Base-by-base conservation (phyloP, 1,140 invertebrate genomes). In the Ceratosolen solmsi region DNA sequence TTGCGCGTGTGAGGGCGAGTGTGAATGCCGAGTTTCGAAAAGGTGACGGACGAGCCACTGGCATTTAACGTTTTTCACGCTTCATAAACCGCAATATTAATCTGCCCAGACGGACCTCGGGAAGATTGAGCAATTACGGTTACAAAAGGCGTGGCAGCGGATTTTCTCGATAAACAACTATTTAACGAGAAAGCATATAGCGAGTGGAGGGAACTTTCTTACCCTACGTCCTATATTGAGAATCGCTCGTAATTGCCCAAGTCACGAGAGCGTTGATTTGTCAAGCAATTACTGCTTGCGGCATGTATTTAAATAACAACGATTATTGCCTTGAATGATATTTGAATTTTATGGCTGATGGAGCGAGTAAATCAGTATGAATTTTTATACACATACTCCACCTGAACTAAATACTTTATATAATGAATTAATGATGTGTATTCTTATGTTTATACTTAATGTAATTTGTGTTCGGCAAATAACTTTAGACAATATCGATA, bases 61-160 rank as follows among this genome's bases (percentile, higher is more conserved):
- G 33, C 22, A n/a, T 36, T 70, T 79, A 70, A 79, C 76, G 63
- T 79, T 46, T 78, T 80, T 80, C 68, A 73, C 70, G 70, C 78
- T 46, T 80, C 78, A 80, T 80, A 73, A 60, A 46, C 38, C 70
- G 5, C 20, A 51, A 60, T 72, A 73, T 72, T 72, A 80, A 80
- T 72, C 78, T 49, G 70, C 46, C 56, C 68, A 56, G 51, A 41
- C 65, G 68, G 20, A 41, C 25, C 36, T 76, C 38, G 54, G 1
- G 54, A 22, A 20, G n/a, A 79, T 79, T 72, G 27, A 72, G 65
- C 68, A 58, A 72, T 72, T 79, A 68, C 41, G 41, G 60, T 20
- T 30, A 51, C 68, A 51, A n/a, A 33, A 68, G 38, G 22, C 60
- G n/a, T 33, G 54, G 25, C 41, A 68, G 58, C 20, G 46, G 41